phyloP scores from a whole-genome alignment of 2,888 invertebrate species.

The Parascotia fuliginaria region DNA sequence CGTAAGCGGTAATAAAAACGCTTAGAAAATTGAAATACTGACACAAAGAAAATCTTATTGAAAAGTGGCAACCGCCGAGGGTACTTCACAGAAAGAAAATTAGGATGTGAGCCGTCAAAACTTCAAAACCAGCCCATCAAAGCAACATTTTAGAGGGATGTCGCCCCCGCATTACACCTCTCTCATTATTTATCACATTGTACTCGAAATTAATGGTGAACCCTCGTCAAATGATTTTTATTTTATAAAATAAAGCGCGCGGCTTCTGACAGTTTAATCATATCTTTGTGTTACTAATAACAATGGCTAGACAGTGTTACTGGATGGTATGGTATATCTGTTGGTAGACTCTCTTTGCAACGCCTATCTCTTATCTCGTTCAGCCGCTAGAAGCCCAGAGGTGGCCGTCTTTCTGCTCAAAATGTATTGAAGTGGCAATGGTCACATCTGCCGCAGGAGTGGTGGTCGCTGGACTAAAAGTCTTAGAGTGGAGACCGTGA shows the following conservation, averaged over 20 bases:
- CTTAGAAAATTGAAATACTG: slow-evolving; percentile 66
- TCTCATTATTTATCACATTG: slow-evolving; percentile 86
- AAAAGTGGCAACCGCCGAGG: slow-evolving; percentile 70
- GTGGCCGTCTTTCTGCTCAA: too few species aligned
- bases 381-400: too few species aligned
- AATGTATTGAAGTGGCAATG: too few species aligned
- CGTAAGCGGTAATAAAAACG: slow-evolving; percentile 34
- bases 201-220: slow-evolving; percentile 82
- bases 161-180: slow-evolving; percentile 81
- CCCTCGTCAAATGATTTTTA: slow-evolving; percentile 85
- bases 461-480: too few species aligned
- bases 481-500: too few species aligned
- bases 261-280: slow-evolving; percentile 83
- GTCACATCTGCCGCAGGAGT: too few species aligned
- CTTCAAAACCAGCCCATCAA: slow-evolving; percentile 80
- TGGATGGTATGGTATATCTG: too few species aligned
- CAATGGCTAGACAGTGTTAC: slow-evolving; percentile 36
- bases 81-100: slow-evolving; percentile 76
- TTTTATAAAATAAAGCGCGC: slow-evolving; percentile 76
- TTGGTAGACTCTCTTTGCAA: too few species aligned
- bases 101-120: slow-evolving; percentile 83
- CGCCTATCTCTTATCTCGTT: too few species aligned
- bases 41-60: slow-evolving; percentile 73
- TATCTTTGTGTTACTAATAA: slow-evolving; percentile 68
- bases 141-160: slow-evolving; percentile 67